phyloP scores from a whole-genome alignment of 2,113 vertebrate genomes.

The Arvicanthis niloticus region DNA sequence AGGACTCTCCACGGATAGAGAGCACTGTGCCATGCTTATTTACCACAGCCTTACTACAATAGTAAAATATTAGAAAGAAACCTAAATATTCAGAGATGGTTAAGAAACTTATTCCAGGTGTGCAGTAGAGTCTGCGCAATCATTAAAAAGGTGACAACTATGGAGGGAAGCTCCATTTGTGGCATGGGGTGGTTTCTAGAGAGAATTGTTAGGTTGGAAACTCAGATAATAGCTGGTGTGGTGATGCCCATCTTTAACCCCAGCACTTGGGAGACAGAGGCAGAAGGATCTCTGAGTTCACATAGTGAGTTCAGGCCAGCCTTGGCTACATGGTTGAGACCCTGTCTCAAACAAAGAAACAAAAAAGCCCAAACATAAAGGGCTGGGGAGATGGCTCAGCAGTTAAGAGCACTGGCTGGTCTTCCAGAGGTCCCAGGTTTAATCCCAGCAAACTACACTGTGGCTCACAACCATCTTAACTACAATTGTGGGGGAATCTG shows the following conservation, averaged over 20 bases:
- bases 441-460: neutral
- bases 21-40: neutral
- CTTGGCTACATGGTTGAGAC: neutral
- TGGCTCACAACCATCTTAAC: no score
- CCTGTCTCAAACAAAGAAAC: neutral
- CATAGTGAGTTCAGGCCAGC: neutral
- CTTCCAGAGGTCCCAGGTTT: neutral
- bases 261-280: neutral
- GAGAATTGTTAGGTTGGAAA: neutral
- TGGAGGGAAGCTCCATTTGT: neutral
- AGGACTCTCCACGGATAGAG: neutral
- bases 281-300: neutral
- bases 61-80: neutral
- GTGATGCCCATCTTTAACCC: neutral
- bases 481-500: neutral
- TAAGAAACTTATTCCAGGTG: neutral
- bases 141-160: neutral
- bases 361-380: neutral
- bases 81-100: neutral
- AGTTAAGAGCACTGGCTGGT: neutral
- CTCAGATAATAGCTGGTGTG: neutral
- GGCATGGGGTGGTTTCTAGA: neutral
- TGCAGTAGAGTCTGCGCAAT: neutral
- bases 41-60: neutral
- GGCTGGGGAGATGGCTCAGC: neutral